Evolutionary conservation across 1,140 invertebrate species (phyloP).

Genomic region (Cryptotermes secundus): DNA sequence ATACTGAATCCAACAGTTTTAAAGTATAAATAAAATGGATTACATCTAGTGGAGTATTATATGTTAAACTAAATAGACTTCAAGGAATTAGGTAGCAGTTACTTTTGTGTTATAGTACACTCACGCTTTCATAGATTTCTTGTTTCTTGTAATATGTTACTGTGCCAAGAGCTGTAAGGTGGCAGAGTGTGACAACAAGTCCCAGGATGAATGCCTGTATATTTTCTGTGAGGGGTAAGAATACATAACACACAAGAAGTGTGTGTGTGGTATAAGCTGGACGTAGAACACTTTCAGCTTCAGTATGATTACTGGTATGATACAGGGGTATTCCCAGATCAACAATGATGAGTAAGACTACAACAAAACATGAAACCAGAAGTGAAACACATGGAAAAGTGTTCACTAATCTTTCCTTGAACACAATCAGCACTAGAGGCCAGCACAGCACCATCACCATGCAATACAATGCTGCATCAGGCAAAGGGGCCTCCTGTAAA

Average conservation of each 20-base stretch:
- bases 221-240: slow-evolving; percentile 71
- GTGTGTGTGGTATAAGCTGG: slow-evolving; percentile 70
- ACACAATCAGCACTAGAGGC: slow-evolving; percentile 39
- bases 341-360: slow-evolving; percentile 40
- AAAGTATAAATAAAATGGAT: neutral
- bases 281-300: slow-evolving; percentile 41
- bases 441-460: slow-evolving; percentile 36
- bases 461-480: slow-evolving; percentile 40
- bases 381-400: slow-evolving; percentile 45
- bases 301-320: slow-evolving; percentile 34
- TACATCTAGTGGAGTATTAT: neutral
- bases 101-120: neutral
- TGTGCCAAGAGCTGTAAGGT: slow-evolving; percentile 61
- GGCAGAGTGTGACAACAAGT: slow-evolving; percentile 59
- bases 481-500: slow-evolving; percentile 40
- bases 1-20: neutral
- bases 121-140: neutral
- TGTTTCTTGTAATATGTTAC: slow-evolving; percentile 59
- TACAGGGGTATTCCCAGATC: slow-evolving; percentile 43
- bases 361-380: slow-evolving; percentile 40
- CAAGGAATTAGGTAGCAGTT: no score
- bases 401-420: slow-evolving; percentile 42
- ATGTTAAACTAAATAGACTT: no score
- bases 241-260: slow-evolving; percentile 73
- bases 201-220: slow-evolving; percentile 65